Evolutionary conservation across 2,113 vertebrate genomes (phyloP), one percentile per base, ranked within the genome.

Genomic region (Apaloderma vittatum): DNA sequence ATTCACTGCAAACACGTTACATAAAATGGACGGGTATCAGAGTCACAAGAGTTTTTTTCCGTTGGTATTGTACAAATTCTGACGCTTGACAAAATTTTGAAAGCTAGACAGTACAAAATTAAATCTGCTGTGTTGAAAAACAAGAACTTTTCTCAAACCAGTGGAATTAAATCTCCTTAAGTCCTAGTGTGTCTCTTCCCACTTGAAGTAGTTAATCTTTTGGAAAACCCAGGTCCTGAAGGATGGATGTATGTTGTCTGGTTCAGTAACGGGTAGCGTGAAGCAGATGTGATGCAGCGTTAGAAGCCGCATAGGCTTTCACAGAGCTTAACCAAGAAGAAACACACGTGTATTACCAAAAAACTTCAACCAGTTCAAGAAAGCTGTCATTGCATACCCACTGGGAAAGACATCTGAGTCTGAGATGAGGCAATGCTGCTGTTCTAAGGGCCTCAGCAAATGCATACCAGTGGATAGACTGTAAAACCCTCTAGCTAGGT

Each of bases 1-100:
- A 96, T 97, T 95, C 86, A 95, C 93, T 90, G 57, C 87, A 88
- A 95, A 73, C 84, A 94, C 18, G 66, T 97, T 95, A 76, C 87
- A 90, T 95, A 96, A 97, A 90, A 72, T 55, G 57, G 34, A 40
- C 77, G 81, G 92, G 94, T 93, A 94, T 89, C 73, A 63, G 86
- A 92, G 75, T 93, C 89, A 95, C 0, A 5, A 70, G 94, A 74
- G 49, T 75, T 52, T 81, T 77, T 93, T 80, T 82, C 88, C 74
- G 85, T 46, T 70, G 17, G 54, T 61, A n/a, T 84, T 78, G 11
- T 72, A 68, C 26, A 85, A 91, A 55, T 62, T 49, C 57, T 54
- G 58, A 88, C 46, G 78, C 45, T 54, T 77, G 24, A 13, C 46
- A 88, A 66, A 15, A 0, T 59, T 89, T 66, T 75, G 68, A 70